Base-by-base conservation (phyloP, 2,888 invertebrate genomes). In the Pterostichus niger region DNA sequence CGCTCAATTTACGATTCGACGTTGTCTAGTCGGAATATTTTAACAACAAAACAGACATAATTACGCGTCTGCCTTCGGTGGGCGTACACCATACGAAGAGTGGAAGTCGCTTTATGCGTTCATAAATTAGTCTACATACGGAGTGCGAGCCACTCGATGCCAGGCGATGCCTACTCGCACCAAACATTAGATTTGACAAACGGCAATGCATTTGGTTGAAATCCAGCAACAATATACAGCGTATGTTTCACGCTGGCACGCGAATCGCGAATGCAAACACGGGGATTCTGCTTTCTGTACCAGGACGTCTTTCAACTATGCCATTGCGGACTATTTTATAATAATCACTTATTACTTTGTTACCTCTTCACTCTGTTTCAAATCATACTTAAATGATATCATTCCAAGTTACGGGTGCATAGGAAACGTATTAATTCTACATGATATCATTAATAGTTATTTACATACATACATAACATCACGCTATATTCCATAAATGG, bases 141-240 rank as follows among this genome's bases (percentile, higher is more conserved):
- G 84, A 82, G 75, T 84, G 81, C 71, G 80, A 83, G 84, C 84
- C 85, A 85, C 46, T 75, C 80, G 31, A 71, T 77, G 68, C 68
- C 59, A 79, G 59, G 68, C 13, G 68, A 68, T 59, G 83, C 86
- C 86, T 75, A 76, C 82, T 44, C 64, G 24, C 17, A 64, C 73
- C 71, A 85, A 85, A 88, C 89, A 89, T 89, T 89, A 89, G 88
- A 88, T 86, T 88, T 90, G 89, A 90, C 88, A 89, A 89, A 90
- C 89, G 89, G 88, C 89, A 89, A 90, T 90, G 90, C 87, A 88
- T 89, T 90, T 90, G 90, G 90, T 90, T 89, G 89, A 88, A 89
- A 90, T 90, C 90, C 90, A 90, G 89, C 87, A 87, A 87, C 88
- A 87, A 89, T 88, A 89, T 64, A 75, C 24, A 89, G 88, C 89